Percentiles rank a stretch among this genome's conserved stretches.
phyloP scores from a whole-genome alignment of 1,140 invertebrate species.

The Rhynchophorus ferrugineus region DNA sequence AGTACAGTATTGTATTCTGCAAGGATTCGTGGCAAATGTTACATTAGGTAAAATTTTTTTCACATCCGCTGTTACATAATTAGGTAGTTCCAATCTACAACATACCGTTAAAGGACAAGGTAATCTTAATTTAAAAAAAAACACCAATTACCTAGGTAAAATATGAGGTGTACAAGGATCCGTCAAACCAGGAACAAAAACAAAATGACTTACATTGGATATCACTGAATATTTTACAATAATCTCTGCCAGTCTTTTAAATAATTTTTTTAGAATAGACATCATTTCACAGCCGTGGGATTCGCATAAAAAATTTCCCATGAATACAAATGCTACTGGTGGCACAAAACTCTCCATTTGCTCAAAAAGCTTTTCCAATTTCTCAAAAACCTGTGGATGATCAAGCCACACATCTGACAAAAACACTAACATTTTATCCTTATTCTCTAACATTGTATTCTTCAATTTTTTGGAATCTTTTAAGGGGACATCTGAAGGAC shows the following conservation, averaged over 20 bases:
- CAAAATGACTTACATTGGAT: constrained; percentile 63
- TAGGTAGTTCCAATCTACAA: constrained; percentile 66
- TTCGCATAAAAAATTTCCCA: constrained; percentile 83
- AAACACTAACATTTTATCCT: constrained; percentile 79
- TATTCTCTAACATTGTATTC: constrained; percentile 62
- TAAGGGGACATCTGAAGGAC: constrained; percentile 57
- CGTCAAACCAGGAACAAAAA: constrained; percentile 85
- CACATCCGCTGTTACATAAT: constrained; percentile 62
- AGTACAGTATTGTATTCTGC: constrained; percentile 89
- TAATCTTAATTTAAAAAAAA: constrained; percentile 5
- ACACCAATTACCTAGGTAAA: constrained; percentile 59
- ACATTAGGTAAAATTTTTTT: constrained; percentile 65
- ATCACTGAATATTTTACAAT: constrained; percentile 61
- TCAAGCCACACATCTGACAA: constrained; percentile 93
- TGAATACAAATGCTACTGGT: constrained; percentile 85
- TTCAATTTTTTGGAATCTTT: constrained; percentile 68
- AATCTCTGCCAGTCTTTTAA: constrained; percentile 68
- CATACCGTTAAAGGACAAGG: constrained; percentile 4
- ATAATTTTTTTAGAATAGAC: constrained; percentile 59
- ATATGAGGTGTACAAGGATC: constrained; percentile 84
- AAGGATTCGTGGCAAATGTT: constrained; percentile 85
- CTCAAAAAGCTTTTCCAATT: constrained; percentile 72
- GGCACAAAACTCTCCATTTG: constrained; percentile 76
- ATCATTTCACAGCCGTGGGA: constrained; percentile 53
- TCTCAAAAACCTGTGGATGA: constrained; percentile 69